Evolutionary conservation across 2,113 vertebrate genomes (phyloP), one percentile per base, ranked within the genome.

Genomic region (Puffinus mauretanicus): DNA sequence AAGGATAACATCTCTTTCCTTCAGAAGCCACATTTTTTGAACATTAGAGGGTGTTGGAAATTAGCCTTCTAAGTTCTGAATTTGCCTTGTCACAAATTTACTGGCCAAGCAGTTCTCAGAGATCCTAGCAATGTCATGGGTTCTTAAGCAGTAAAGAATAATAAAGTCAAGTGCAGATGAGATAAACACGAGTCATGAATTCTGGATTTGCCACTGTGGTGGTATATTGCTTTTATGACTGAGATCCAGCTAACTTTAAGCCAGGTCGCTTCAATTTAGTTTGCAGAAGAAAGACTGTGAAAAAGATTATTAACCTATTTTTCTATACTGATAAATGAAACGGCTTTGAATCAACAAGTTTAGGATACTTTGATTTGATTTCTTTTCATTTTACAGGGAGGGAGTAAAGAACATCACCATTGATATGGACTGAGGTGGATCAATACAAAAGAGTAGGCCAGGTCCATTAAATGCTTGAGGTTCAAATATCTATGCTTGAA

Each of bases 181-280:
- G 79, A 94, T 62, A 90, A 93, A 72, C 21, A 60, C n/a, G 54
- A 92, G 21, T 57, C 62, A 70, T 77, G 80, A 92, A 92, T 82
- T 88, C 76, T 93, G 54, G 27, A 40, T 90, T 88, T 94, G 55
- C 21, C 25, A n/a, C 38, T 89, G 49, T 70, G 58, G 34, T 30
- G 51, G 11, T 46, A 58, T 69, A 86, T 38, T 76, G 36, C 64
- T 91, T 88, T 81, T 92, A 52, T 61, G 47, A 87, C 44, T 49
- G 29, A 61, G 38, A 90, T 58, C 40, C 64, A 72, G 54, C 27
- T 85, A 78, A 69, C 30, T 94, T 94, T 82, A 82, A 90, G 71
- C 30, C 40, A 73, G 44, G 21, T 54, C 5, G 3, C 58, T 90
- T 82, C 75, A 85, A 60, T 70, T 91, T 60, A 64, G 10, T 52